Evolutionary conservation across 2,797 vertebrate genomes (phyloP), one percentile per base, ranked within the genome.

Genomic region (Urocyon cinereoargenteus): DNA sequence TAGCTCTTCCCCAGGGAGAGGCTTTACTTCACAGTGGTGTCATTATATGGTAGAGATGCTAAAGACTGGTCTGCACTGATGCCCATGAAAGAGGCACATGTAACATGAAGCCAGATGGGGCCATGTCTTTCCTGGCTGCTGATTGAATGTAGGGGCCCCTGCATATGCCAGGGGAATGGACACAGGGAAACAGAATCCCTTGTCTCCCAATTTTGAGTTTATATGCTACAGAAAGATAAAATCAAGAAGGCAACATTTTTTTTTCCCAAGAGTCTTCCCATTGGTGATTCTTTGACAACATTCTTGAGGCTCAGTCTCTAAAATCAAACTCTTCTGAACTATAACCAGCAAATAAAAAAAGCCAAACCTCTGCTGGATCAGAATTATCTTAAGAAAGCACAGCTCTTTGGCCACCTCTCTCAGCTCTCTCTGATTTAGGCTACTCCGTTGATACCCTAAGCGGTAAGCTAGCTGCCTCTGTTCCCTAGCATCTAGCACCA

Each of bases 271-370:
- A 64, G 19, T 28, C 0, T 61, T 84, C 40, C 22, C 7, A 6
- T 28, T 68, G 61, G 19, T 51, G 16, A 55, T 24, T 51, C 72
- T 91, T 73, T 34, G 45, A 86, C 9, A 49, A 40, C 15, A 21
- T 75, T 68, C 3, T 26, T 49, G 8, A 18, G 36, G 15, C 31
- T 88, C 19, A 51, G 53, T 78, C 61, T 93, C 81, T 66, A 77
- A 96, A 90, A 62, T 66, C n/a, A 28, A 57, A 68, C 70, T 73
- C 49, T 22, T 89, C 22, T 59, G 86, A 95, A 64, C 49, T 78
- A 3, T 49, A 72, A 78, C 72, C 55, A 78, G 8, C 49, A 75
- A 85, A 61, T 34, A n/a, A 84, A 96, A 95, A 96, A 94, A 61
- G 31, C 31, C 86, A 51, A 28, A 57, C 61, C 59, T 68, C 61